phyloP scores from a whole-genome alignment of 2,113 vertebrate species.

The Hiodon tergisus region DNA sequence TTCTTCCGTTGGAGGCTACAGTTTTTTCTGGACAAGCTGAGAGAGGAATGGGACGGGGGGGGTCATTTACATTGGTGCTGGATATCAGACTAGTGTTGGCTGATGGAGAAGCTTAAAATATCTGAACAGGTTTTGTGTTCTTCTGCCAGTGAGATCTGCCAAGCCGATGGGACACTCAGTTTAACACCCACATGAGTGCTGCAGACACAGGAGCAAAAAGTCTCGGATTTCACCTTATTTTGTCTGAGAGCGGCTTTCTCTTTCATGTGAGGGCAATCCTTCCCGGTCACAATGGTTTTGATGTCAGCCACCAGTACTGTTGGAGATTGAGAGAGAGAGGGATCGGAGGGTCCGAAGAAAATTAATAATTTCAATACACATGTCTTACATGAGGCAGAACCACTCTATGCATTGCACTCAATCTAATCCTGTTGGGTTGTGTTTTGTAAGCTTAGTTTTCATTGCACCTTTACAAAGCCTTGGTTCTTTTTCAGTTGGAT shows the following conservation, averaged over 20 bases:
- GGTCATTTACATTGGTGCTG: background rate
- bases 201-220: background rate
- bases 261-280: constrained; percentile 98
- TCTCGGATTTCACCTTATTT: constrained; percentile 79
- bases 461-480: too few relatives aligned
- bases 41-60: constrained; percentile 2
- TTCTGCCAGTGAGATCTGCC: background rate
- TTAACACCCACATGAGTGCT: background rate
- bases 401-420: background rate
- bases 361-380: background rate
- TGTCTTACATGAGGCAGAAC: background rate
- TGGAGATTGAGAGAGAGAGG: constrained; percentile 20
- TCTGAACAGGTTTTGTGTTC: background rate
- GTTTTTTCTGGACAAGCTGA: too few relatives aligned
- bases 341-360: constrained; percentile 34
- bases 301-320: constrained; percentile 97
- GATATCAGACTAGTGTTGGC: constrained; percentile 8
- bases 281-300: constrained; percentile 97
- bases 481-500: too few relatives aligned
- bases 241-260: constrained; percentile 98
- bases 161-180: background rate
- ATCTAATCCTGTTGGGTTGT: too few relatives aligned
- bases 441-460: too few relatives aligned
- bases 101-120: constrained; percentile 8
- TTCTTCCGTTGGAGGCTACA: background rate